Evolutionary conservation across 2,113 vertebrate species (phyloP).

Genomic region (Oryzias melastigma): DNA sequence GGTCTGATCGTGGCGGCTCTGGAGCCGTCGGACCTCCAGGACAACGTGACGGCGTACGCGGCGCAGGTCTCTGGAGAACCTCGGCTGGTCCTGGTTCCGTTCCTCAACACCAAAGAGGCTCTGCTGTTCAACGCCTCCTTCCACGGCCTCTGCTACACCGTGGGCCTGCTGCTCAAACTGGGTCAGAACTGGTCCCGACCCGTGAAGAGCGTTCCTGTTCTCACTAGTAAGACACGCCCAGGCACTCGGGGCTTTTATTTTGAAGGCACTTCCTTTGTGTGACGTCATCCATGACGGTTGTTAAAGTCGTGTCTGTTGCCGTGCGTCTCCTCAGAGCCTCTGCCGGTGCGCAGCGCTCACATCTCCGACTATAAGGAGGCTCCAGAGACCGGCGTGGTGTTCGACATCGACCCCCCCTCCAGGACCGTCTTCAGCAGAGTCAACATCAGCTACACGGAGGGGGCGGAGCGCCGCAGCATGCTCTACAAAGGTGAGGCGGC

Average conservation of each 20-base stretch:
- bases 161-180: constrained; percentile 82
- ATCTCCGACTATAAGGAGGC: constrained; percentile 89
- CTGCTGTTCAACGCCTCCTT: constrained; percentile 86
- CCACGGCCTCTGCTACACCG: constrained; percentile 88
- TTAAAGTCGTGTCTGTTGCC: too few relatives aligned
- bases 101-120: constrained; percentile 79
- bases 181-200: constrained; percentile 82
- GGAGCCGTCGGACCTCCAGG: constrained; percentile 82
- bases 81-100: constrained; percentile 83
- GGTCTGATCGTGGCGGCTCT: constrained; percentile 80
- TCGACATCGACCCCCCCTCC: constrained; percentile 87
- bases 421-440: constrained; percentile 92
- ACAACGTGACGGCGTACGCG: constrained; percentile 81
- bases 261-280: neutral
- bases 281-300: too few relatives aligned
- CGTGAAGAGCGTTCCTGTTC: constrained; percentile 78
- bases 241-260: neutral
- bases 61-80: constrained; percentile 90
- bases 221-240: constrained; percentile 82
- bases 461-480: constrained; percentile 82
- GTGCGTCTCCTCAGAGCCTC: constrained; percentile 82
- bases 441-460: constrained; percentile 95
- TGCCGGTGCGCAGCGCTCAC: constrained; percentile 84
- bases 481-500: constrained; percentile 90
- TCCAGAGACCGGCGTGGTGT: constrained; percentile 93